Conservation (phyloP, 2,797 vertebrate species). For the Eremophila alpestris region DNA sequence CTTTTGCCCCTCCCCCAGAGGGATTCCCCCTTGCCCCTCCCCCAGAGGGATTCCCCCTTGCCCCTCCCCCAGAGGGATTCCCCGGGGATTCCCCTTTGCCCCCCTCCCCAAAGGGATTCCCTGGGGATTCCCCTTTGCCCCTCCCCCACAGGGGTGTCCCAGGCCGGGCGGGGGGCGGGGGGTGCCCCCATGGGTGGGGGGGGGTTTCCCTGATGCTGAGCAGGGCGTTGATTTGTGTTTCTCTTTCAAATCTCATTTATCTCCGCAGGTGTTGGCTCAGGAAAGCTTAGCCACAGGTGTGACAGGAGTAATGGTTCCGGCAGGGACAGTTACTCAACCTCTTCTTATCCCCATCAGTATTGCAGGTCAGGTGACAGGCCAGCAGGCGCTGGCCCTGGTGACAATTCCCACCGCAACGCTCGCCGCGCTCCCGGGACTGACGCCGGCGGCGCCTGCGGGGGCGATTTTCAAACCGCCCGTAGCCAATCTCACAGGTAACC, state of each 20-base stretch:
- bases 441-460: conserved; percentile 84
- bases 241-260: conserved; percentile 82
- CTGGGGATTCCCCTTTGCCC: background rate
- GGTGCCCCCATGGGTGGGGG: background rate
- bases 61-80: too few relatives aligned
- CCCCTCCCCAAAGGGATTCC: background rate
- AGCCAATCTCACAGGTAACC: conserved; percentile 85
- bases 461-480: conserved; percentile 92
- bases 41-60: background rate
- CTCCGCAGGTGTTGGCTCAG: conserved; percentile 94
- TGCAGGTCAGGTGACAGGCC: conserved; percentile 90
- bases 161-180: background rate
- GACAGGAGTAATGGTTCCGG: conserved; percentile 96
- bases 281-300: conserved; percentile 94
- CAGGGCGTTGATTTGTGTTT: conserved; percentile 77
- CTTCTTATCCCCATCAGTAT: conserved; percentile 96
- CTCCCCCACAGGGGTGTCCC: background rate
- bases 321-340: conserved; percentile 92
- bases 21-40: background rate
- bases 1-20: background rate
- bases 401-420: conserved; percentile 92
- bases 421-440: conserved; percentile 88
- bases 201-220: conserved; percentile 49
- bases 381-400: conserved; percentile 92
- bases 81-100: too few relatives aligned